These are phyloP conservation scores for Odontesthes bonariensis DNA, from an alignment of 2,113 vertebrate genomes.

Conservation along the genomic window DNA sequence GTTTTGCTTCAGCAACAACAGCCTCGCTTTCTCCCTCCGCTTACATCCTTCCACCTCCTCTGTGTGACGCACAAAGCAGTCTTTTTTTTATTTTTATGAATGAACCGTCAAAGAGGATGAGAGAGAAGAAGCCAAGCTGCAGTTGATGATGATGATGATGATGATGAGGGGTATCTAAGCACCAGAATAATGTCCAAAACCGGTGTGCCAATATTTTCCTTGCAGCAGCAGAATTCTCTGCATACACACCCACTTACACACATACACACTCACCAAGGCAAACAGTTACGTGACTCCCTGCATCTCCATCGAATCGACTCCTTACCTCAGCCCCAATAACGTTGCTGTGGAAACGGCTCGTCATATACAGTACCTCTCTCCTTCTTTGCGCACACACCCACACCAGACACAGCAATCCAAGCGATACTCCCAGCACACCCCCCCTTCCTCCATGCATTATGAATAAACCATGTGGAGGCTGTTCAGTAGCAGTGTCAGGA, in stretches of 20 bases:
- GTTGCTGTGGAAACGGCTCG: constrained; percentile 75
- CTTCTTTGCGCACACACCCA: constrained; percentile 47
- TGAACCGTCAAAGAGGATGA: constrained; percentile 44
- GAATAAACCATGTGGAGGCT: constrained; percentile 74
- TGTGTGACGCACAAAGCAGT: constrained; percentile 67
- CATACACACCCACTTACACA: constrained; percentile 15
- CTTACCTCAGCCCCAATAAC: constrained; percentile 51
- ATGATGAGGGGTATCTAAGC: constrained; percentile 33
- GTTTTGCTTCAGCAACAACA: constrained; percentile 42
- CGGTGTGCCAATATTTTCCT: not conserved
- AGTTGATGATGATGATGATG: constrained; percentile 21
- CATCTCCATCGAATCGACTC: constrained; percentile 43
- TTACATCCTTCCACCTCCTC: constrained; percentile 42
- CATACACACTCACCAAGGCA: constrained; percentile 1
- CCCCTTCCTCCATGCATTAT: constrained; percentile 42
- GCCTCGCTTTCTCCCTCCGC: constrained; percentile 15
- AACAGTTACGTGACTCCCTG: constrained; percentile 37
- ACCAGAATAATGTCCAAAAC: not conserved
- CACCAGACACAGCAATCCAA: constrained; percentile 36
- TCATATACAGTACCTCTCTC: constrained; percentile 53
- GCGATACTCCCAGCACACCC: constrained; percentile 58
- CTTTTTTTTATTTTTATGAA: constrained; percentile 65
- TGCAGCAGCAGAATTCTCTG: constrained; percentile 18
- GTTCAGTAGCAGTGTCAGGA: constrained; percentile 44
- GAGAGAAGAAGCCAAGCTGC: constrained; percentile 22